These are phyloP conservation scores for Oreochromis niloticus DNA, from an alignment of 2,113 vertebrate species.

Conservation along the genomic window DNA sequence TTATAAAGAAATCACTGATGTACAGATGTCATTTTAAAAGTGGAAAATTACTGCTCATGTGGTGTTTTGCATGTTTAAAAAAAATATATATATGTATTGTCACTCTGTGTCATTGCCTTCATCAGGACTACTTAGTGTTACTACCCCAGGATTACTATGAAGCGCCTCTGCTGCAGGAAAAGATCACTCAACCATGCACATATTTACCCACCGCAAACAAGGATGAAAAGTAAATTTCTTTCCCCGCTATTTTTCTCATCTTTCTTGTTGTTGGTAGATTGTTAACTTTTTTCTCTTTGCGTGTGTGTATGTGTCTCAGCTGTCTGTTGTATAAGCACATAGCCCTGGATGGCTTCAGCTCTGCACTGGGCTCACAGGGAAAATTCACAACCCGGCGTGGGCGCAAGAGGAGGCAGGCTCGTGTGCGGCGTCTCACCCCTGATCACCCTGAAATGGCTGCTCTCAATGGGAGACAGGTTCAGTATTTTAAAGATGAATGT, in stretches of 20 bases:
- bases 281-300: not conserved
- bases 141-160: slow-evolving; percentile 89
- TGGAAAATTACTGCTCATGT: not conserved
- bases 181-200: slow-evolving; percentile 81
- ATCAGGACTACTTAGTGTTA: slow-evolving; percentile 90
- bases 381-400: slow-evolving; percentile 40
- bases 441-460: slow-evolving; percentile 77
- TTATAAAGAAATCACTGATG: not conserved
- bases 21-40: not conserved
- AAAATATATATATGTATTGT: not conserved
- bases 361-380: slow-evolving; percentile 74
- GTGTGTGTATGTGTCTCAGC: slow-evolving; percentile 50
- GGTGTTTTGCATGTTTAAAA: not conserved
- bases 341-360: slow-evolving; percentile 81
- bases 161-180: slow-evolving; percentile 78
- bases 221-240: slow-evolving; percentile 71
- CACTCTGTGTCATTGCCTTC: not conserved
- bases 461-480: slow-evolving; percentile 81
- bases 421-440: slow-evolving; percentile 65
- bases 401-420: slow-evolving; percentile 62
- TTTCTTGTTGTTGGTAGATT: not conserved
- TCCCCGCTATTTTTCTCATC: not conserved
- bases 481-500: not conserved
- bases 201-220: slow-evolving; percentile 17
- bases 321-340: slow-evolving; percentile 88